These are phyloP conservation scores for Lasius fuliginosus DNA, from an alignment of 2,888 invertebrate species.

Conservation along the genomic window DNA sequence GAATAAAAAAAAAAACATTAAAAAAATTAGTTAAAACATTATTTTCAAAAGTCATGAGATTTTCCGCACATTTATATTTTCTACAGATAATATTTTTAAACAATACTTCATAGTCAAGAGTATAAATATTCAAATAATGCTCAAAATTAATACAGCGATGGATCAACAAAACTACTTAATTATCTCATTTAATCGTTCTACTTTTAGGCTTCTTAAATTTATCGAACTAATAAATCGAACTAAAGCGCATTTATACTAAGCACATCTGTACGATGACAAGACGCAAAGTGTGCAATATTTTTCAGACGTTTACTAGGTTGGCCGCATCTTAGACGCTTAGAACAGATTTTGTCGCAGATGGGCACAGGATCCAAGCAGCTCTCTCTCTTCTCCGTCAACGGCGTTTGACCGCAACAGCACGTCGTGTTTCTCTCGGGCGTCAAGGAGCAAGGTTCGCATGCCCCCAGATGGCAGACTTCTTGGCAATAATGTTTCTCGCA, in stretches of 20 bases:
- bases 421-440: conserved; percentile 89
- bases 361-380: conserved; percentile 94
- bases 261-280: neutral
- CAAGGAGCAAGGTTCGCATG: conserved; percentile 90
- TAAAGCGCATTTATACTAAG: conserved; percentile 21
- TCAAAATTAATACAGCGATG: too few relatives aligned
- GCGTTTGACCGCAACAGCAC: conserved; percentile 93
- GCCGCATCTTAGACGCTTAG: conserved; percentile 85
- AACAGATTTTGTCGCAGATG: conserved; percentile 90
- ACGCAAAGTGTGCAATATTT: neutral
- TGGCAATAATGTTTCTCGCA: conserved; percentile 92
- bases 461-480: conserved; percentile 90
- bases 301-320: conserved; percentile 82
- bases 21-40: too few relatives aligned
- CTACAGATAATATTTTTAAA: too few relatives aligned
- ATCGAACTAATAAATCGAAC: conserved; percentile 17
- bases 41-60: too few relatives aligned
- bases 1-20: too few relatives aligned
- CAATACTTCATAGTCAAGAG: too few relatives aligned
- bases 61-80: too few relatives aligned
- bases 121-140: too few relatives aligned
- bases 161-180: too few relatives aligned
- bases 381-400: conserved; percentile 87
- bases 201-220: too few relatives aligned
- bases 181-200: too few relatives aligned